Conservation (phyloP, 2,797 vertebrate genomes). For the Rallus crepitans region DNA sequence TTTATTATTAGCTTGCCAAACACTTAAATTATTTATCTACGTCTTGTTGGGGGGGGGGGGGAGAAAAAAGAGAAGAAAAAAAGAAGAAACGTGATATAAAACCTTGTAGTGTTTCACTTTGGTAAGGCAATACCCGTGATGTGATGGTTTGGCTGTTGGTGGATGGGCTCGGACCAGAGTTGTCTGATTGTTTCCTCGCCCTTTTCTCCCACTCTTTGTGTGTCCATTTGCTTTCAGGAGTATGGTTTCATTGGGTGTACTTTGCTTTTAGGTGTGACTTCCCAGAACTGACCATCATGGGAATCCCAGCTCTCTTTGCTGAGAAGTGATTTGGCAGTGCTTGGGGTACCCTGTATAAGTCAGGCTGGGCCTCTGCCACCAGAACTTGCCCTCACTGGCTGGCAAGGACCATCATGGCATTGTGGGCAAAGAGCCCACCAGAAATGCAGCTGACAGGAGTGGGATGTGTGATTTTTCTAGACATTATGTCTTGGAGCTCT, state of each 20-base stretch:
- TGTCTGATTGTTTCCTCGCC: not conserved
- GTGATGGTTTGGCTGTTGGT: not conserved
- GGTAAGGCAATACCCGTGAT: not conserved
- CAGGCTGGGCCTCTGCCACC: not conserved
- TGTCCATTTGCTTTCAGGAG: not conserved
- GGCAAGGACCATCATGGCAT: accelerated
- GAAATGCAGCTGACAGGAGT: not conserved
- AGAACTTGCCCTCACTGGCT: not conserved
- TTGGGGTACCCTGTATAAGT: not conserved
- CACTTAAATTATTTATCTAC: not conserved
- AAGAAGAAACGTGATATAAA: not conserved
- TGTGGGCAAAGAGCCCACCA: not conserved
- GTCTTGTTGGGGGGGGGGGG: not conserved
- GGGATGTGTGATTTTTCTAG: not conserved
- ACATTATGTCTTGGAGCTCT: not conserved
- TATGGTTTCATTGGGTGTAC: not conserved
- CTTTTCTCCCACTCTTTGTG: not conserved
- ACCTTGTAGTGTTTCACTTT: not conserved
- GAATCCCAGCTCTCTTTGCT: not conserved
- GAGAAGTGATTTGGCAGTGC: not conserved
- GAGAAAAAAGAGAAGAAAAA: not conserved
- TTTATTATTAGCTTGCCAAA: not conserved
- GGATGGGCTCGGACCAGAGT: not conserved
- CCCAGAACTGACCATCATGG: not conserved
- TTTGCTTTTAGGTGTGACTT: not conserved